Evolutionary conservation across 2,797 vertebrate genomes (phyloP).

Genomic region (Ceryle rudis): DNA sequence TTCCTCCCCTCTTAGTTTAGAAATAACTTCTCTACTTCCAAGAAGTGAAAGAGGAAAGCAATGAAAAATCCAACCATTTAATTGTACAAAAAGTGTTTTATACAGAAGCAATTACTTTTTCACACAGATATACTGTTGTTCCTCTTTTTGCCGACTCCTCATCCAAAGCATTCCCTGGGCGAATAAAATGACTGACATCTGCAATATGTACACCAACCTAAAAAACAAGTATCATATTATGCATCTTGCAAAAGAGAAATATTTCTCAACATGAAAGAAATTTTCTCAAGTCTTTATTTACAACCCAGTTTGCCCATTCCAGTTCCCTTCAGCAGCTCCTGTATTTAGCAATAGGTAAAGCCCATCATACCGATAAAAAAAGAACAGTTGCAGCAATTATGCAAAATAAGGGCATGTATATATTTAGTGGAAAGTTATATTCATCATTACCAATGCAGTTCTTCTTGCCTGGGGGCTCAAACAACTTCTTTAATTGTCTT

Average conservation of each 20-base stretch:
- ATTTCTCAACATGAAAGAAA: background rate
- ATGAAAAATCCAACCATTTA: background rate
- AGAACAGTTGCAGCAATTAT: background rate
- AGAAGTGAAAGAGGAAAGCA: background rate
- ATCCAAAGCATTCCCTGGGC: constrained; percentile 94
- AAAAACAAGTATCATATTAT: background rate
- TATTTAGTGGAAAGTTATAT: background rate
- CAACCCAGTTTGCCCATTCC: background rate
- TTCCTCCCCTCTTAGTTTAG: background rate
- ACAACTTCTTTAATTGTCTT: background rate
- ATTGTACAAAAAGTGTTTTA: background rate
- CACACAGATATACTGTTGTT: constrained; percentile 97
- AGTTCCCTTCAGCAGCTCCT: background rate
- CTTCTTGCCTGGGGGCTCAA: background rate
- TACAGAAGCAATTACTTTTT: constrained; percentile 84
- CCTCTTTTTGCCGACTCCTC: constrained; percentile 93
- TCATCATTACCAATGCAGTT: background rate
- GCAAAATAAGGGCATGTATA: background rate
- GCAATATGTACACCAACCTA: constrained; percentile 98
- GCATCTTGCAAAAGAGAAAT: background rate
- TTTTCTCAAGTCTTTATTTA: background rate
- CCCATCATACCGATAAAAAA: background rate
- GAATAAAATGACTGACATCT: constrained; percentile 97
- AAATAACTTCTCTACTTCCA: background rate
- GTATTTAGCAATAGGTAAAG: background rate